Evolutionary conservation across 1,140 invertebrate genomes (phyloP), one percentile per base, ranked within the genome.

Genomic region (Macrosteles quadrilineatus): DNA sequence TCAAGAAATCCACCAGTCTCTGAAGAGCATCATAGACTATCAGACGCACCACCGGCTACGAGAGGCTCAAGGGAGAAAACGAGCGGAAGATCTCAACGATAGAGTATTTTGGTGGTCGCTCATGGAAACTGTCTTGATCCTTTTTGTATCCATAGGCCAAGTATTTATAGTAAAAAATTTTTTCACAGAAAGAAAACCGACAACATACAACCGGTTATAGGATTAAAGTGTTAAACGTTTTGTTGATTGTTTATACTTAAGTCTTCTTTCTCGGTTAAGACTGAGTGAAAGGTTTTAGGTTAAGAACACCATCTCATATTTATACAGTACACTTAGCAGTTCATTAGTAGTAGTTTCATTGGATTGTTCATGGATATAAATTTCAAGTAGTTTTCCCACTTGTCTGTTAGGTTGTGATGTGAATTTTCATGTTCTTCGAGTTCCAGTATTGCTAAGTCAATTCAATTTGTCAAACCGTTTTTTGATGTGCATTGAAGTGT

Each of bases 41-140:
- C 97, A 99, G 85, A 99, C 97, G 3, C 96, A 99, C 83, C 96
- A 99, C 82, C 86, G 96, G 63, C 81, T 99, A 69, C 87, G 94
- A 55, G 98, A 99, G 84, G 91, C 97, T 4, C 93, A 97, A 79
- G 90, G 96, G 31, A 88, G 97, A 43, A 96, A 96, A 78, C 86
- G 95, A 57, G 98, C 97, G 0, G 97, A 99, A 82, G 93, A 98
- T 80, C 83, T 99, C 11, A 98, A 98, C 77, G 91, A 95, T 78
- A 86, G 93, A 73, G 97, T 99, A 0, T 85, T 96, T 73, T 88
- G 89, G 81, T 99, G 96, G 96, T 97, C 97, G 0, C 81, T 95
- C 6, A 86, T 92, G 64, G 95, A 99, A 82, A 94, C 96, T 25
- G 70, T 91, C 0, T 88, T 93, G 29, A 90, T 99, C 73, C 78